Conservation (phyloP, 2,113 vertebrate genomes). For the Gambusia affinis region DNA sequence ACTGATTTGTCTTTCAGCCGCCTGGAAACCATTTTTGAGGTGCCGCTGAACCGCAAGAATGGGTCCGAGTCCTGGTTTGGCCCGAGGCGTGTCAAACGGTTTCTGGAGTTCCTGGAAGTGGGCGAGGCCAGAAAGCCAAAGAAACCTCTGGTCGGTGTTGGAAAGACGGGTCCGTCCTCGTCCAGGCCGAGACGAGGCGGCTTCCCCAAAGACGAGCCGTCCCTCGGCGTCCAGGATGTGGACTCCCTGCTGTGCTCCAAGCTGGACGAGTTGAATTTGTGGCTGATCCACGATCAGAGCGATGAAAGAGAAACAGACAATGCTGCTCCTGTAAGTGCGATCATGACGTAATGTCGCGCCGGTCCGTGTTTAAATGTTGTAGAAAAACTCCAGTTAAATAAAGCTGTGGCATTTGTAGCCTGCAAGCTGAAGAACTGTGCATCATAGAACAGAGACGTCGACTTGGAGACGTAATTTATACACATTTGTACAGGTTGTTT, state of each 20-base stretch:
- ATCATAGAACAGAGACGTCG: slow-evolving; percentile 5
- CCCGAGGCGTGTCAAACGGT: slow-evolving; percentile 83
- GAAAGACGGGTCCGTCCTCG: slow-evolving; percentile 31
- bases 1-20: slow-evolving; percentile 60
- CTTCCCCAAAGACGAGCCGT: slow-evolving; percentile 60
- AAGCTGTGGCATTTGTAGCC: slow-evolving; percentile 21
- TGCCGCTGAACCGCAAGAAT: slow-evolving; percentile 82
- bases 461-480: slow-evolving; percentile 2
- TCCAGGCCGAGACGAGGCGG: slow-evolving; percentile 67
- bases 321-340: background rate
- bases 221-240: slow-evolving; percentile 73
- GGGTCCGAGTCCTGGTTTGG: slow-evolving; percentile 84
- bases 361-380: background rate
- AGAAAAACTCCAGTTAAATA: slow-evolving; percentile 17
- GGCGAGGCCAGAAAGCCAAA: slow-evolving; percentile 82
- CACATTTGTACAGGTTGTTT: slow-evolving; percentile 6
- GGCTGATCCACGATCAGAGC: slow-evolving; percentile 63
- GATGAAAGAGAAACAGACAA: background rate
- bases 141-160: slow-evolving; percentile 66
- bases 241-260: slow-evolving; percentile 82
- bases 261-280: slow-evolving; percentile 74
- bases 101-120: slow-evolving; percentile 84
- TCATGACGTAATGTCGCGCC: background rate
- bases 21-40: slow-evolving; percentile 91
- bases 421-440: slow-evolving; percentile 10